A percentile compares a stretch with the other conserved stretches of the same genome.
Evolutionary conservation across 2,888 invertebrate genomes (phyloP).

Genomic region (Mesorhabditis belari): DNA sequence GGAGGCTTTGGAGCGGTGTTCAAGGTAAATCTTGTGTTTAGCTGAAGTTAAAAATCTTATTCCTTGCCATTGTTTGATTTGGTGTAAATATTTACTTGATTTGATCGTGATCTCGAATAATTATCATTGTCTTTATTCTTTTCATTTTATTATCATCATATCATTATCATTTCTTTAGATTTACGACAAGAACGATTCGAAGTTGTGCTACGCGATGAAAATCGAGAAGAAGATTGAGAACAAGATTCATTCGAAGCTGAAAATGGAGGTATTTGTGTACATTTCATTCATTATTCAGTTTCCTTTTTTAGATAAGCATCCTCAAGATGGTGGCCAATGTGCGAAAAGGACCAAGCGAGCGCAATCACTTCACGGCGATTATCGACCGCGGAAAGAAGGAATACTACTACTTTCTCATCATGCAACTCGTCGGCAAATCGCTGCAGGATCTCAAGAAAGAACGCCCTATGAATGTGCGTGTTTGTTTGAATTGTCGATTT

Average conservation of each 20-base stretch:
- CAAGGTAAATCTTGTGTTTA: too few species aligned
- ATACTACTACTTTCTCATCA: constrained; percentile 36
- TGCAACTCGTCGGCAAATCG: constrained; percentile 38
- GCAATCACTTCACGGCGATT: constrained; percentile 37
- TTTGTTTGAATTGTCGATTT: neutral
- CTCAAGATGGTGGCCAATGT: constrained; percentile 27
- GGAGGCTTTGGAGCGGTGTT: too few species aligned
- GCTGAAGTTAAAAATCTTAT: too few species aligned
- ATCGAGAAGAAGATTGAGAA: constrained; percentile 39
- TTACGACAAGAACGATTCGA: neutral
- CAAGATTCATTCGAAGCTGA: constrained; percentile 38
- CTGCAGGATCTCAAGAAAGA: constrained; percentile 34
- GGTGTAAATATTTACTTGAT: too few species aligned
- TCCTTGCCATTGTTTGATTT: too few species aligned
- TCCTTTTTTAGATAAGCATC: constrained; percentile 36
- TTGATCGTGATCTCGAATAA: too few species aligned
- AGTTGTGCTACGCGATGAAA: constrained; percentile 37
- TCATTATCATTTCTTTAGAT: too few species aligned
- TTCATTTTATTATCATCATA: too few species aligned
- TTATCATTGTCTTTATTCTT: too few species aligned
- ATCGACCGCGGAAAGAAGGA: constrained; percentile 38
- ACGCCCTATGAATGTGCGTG: constrained; percentile 14
- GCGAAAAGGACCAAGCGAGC: constrained; percentile 4
- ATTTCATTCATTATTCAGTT: too few species aligned
- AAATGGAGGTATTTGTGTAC: constrained; percentile 37